phyloP scores from a whole-genome alignment of 1,140 invertebrate species.

The Globodera ellingtonae region DNA sequence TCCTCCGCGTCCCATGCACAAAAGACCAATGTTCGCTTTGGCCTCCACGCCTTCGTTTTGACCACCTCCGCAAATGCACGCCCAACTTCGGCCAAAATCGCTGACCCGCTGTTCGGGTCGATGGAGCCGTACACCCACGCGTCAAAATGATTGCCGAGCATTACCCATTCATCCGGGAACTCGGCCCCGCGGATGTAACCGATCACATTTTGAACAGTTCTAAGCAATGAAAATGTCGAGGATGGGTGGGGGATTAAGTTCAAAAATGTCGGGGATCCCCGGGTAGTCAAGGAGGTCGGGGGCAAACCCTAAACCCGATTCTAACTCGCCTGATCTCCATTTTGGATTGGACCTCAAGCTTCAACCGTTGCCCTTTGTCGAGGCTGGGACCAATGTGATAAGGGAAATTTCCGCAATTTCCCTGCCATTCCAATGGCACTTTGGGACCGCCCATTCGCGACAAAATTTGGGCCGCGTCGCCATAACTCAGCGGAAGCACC shows the following conservation, averaged over 20 bases:
- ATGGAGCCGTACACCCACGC: constrained; percentile 69
- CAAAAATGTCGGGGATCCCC: constrained; percentile 28
- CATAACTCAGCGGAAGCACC: constrained; percentile 60
- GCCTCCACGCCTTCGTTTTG: constrained; percentile 66
- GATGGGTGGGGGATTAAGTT: neutral
- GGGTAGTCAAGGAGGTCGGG: neutral
- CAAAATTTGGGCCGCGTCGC: constrained; percentile 58
- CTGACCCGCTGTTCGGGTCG: constrained; percentile 67
- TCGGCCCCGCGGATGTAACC: constrained; percentile 60
- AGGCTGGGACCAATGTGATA: constrained; percentile 58
- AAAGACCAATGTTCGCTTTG: constrained; percentile 68
- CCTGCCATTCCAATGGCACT: constrained; percentile 55
- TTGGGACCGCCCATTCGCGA: constrained; percentile 45
- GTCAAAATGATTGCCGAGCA: constrained; percentile 72
- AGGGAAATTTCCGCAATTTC: constrained; percentile 55
- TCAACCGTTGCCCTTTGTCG: constrained; percentile 31
- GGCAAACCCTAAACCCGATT: constrained; percentile 17
- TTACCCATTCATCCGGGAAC: constrained; percentile 69
- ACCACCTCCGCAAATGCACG: constrained; percentile 66
- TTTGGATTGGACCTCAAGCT: constrained; percentile 53
- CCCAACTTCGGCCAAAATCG: constrained; percentile 69
- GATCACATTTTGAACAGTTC: constrained; percentile 60
- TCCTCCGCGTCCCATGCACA: constrained; percentile 70
- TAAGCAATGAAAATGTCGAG: constrained; percentile 20
- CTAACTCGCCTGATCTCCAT: constrained; percentile 39